Percentiles rank a stretch among this genome's conserved stretches.
Conservation (phyloP, 2,888 invertebrate genomes). For the Geotrupes spiniger region DNA sequence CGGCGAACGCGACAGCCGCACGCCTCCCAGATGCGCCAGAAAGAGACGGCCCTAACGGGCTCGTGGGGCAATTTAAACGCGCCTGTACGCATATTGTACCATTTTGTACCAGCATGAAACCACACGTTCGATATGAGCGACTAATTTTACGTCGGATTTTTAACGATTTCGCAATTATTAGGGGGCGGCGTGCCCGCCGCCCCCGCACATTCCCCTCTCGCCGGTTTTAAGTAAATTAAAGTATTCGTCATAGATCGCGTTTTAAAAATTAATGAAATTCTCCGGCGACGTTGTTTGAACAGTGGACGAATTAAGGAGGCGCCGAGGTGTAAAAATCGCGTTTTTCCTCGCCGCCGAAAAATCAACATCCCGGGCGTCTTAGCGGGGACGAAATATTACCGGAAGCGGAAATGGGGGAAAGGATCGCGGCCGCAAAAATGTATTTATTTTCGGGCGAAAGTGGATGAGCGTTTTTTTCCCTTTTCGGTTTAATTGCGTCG, state of each 20-base stretch:
- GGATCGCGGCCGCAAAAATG: conserved; percentile 19
- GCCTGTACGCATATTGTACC: conserved; percentile 28
- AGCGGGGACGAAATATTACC: conserved; percentile 43
- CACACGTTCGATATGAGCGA: conserved; percentile 24
- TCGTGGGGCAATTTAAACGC: neutral
- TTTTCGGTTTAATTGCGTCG: neutral
- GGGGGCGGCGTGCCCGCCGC: neutral
- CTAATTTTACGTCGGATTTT: conserved; percentile 22
- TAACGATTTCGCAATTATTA: neutral
- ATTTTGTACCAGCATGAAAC: conserved; percentile 23
- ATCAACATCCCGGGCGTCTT: conserved; percentile 31
- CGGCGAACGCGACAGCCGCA: too few relatives aligned
- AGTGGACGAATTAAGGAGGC: conserved; percentile 40
- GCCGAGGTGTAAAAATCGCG: conserved; percentile 40
- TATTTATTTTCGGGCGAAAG: conserved; percentile 15
- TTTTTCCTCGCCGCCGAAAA: conserved; percentile 30
- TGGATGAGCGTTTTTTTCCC: conserved; percentile 8
- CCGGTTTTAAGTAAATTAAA: neutral
- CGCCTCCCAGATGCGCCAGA: neutral
- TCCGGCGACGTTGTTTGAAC: conserved; percentile 41
- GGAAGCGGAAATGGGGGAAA: conserved; percentile 41
- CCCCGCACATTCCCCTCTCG: neutral
- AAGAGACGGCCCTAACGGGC: neutral
- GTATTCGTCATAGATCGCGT: neutral
- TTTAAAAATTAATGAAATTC: neutral